A percentile compares a stretch with the other conserved stretches of the same genome.
Conservation (phyloP, 2,113 vertebrate genomes). For the Tragelaphus strepsiceros region DNA sequence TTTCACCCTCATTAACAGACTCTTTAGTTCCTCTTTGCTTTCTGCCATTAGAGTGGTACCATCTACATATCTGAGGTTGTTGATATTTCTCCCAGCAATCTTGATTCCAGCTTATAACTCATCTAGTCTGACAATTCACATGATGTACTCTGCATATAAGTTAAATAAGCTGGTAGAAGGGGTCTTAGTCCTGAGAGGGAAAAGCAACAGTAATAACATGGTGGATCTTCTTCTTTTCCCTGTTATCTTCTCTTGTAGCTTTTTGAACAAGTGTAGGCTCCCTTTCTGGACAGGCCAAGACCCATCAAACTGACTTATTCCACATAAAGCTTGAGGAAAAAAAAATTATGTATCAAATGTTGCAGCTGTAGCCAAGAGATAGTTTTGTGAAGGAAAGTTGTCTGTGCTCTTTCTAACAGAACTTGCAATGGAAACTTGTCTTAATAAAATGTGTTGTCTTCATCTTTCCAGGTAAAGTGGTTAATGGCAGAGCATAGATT, state of each 20-base stretch:
- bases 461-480: neutral
- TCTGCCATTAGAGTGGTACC: neutral
- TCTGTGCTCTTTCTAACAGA: neutral
- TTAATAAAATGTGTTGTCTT: neutral
- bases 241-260: neutral
- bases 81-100: neutral
- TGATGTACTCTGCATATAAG: neutral
- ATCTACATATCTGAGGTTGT: neutral
- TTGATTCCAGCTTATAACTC: neutral
- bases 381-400: neutral
- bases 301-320: neutral
- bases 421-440: neutral
- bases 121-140: neutral
- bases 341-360: neutral
- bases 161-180: neutral
- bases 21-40: neutral
- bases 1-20: neutral
- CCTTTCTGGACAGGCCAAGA: neutral
- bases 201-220: neutral
- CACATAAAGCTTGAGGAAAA: neutral
- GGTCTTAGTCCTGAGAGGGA: neutral
- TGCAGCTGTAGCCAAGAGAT: neutral
- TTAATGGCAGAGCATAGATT: neutral
- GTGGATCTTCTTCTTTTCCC: neutral
- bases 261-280: neutral